Evolutionary conservation across 2,888 invertebrate species (phyloP).

Genomic region (Sminthurides aquaticus): DNA sequence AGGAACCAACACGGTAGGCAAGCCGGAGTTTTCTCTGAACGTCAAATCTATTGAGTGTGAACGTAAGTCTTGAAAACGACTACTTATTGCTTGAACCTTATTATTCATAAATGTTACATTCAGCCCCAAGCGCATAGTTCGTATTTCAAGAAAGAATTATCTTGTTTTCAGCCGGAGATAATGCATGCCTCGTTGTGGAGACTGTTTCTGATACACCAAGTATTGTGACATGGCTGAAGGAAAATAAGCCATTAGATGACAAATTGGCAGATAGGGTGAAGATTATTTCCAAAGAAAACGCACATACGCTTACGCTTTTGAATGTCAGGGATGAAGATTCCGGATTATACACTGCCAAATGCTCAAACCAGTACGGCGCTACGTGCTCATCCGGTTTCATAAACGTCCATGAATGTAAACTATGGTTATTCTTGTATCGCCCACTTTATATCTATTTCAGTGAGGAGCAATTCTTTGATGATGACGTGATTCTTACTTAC

Average conservation of each 20-base stretch:
- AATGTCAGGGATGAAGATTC: slow-evolving; percentile 69
- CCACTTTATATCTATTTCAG: neutral
- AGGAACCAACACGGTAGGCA: slow-evolving; percentile 5
- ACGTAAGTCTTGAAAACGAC: slow-evolving; percentile 28
- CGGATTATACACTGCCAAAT: slow-evolving; percentile 85
- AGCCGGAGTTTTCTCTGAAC: slow-evolving; percentile 13
- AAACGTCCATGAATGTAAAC: slow-evolving; percentile 74
- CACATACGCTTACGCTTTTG: slow-evolving; percentile 62
- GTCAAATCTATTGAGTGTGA: slow-evolving; percentile 35
- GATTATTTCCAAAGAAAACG: slow-evolving; percentile 56
- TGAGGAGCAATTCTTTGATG: neutral
- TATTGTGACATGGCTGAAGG: slow-evolving; percentile 73
- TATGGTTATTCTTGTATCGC: slow-evolving; percentile 6
- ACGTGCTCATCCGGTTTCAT: slow-evolving; percentile 79
- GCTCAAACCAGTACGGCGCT: slow-evolving; percentile 64
- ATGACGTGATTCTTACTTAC: neutral
- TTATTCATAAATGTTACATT: too few species aligned
- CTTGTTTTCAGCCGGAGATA: slow-evolving; percentile 64
- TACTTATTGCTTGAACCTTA: neutral
- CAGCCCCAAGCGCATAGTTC: too few species aligned
- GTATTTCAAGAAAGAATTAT: neutral
- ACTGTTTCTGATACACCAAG: slow-evolving; percentile 56
- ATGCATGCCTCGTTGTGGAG: slow-evolving; percentile 70
- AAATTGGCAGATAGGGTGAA: slow-evolving; percentile 65
- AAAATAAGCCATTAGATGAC: slow-evolving; percentile 73